Percentiles rank a stretch among this genome's conserved stretches.
phyloP scores from a whole-genome alignment of 1,140 invertebrate genomes.

The Drosophila yakuba region DNA sequence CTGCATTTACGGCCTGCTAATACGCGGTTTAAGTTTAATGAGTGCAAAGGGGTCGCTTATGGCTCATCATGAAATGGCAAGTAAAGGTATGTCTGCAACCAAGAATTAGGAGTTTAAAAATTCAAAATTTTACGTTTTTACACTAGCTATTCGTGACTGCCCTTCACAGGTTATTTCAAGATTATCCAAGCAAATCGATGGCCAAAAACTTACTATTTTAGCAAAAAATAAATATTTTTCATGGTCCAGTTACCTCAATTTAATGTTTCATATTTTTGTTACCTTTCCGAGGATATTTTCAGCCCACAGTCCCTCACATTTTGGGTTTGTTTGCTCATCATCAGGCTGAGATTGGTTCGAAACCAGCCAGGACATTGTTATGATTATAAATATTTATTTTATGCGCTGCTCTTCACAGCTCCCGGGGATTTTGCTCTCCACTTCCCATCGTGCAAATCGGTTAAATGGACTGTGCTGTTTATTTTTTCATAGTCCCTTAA shows the following conservation, averaged over 20 bases:
- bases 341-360: constrained; percentile 35
- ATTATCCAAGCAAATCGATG: no score
- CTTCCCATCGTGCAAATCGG: constrained; percentile 54
- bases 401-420: constrained; percentile 44
- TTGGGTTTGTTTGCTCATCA: constrained; percentile 36
- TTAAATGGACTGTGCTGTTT: constrained; percentile 81
- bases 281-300: background rate
- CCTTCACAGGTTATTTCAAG: no score
- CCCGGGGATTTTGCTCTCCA: constrained; percentile 18
- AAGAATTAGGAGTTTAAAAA: background rate
- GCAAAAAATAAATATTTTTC: background rate
- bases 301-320: constrained; percentile 3
- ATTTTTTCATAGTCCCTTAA: constrained; percentile 67
- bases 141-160: no score
- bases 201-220: no score
- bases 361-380: constrained; percentile 64
- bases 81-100: background rate
- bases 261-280: background rate
- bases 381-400: constrained; percentile 79
- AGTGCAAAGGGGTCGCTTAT: constrained; percentile 32
- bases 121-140: no score
- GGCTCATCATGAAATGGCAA: background rate
- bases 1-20: constrained; percentile 78
- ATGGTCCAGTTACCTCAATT: background rate
- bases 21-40: constrained; percentile 78